Evolutionary conservation across 2,797 vertebrate genomes (phyloP).

Genomic region (Esox lucius): DNA sequence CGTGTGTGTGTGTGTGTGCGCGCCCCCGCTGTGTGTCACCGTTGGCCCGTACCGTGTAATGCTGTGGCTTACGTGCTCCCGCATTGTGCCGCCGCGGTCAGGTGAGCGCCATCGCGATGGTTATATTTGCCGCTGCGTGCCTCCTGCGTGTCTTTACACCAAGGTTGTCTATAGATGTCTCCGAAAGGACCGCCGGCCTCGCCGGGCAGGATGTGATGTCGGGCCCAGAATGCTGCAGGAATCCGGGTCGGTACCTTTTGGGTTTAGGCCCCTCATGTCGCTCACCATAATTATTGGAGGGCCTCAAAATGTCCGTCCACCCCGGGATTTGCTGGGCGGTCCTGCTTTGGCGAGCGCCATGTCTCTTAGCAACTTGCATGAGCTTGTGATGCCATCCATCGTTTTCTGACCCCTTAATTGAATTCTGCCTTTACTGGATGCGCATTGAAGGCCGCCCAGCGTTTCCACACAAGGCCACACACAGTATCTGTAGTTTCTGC

Average conservation of each 20-base stretch:
- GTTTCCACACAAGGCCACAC: neutral
- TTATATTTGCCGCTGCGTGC: conserved; percentile 61
- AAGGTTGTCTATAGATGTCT: conserved; percentile 68
- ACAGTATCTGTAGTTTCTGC: neutral
- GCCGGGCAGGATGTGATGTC: conserved; percentile 74
- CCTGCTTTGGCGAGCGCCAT: conserved; percentile 16
- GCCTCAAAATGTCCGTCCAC: conserved; percentile 30
- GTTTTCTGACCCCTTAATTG: neutral
- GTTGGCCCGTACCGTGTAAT: conserved; percentile 42
- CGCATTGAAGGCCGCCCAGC: neutral
- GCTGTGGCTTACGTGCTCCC: conserved; percentile 36
- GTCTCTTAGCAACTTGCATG: conserved; percentile 21
- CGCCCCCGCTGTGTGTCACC: conserved; percentile 54
- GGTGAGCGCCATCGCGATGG: conserved; percentile 50
- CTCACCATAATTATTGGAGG: conserved; percentile 38
- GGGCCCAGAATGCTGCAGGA: conserved; percentile 69
- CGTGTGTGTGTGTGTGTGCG: conserved; percentile 47
- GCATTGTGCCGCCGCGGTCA: conserved; percentile 14
- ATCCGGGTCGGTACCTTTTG: conserved; percentile 56
- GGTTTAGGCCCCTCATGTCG: conserved; percentile 50
- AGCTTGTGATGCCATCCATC: neutral
- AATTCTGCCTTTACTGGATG: conserved; percentile 2
- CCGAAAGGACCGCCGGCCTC: conserved; percentile 16
- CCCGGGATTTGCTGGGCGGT: conserved; percentile 5
- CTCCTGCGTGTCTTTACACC: conserved; percentile 64